These are phyloP conservation scores for Rhinopomastus cyanomelas DNA, from an alignment of 2,113 vertebrate species.

Conservation along the genomic window DNA sequence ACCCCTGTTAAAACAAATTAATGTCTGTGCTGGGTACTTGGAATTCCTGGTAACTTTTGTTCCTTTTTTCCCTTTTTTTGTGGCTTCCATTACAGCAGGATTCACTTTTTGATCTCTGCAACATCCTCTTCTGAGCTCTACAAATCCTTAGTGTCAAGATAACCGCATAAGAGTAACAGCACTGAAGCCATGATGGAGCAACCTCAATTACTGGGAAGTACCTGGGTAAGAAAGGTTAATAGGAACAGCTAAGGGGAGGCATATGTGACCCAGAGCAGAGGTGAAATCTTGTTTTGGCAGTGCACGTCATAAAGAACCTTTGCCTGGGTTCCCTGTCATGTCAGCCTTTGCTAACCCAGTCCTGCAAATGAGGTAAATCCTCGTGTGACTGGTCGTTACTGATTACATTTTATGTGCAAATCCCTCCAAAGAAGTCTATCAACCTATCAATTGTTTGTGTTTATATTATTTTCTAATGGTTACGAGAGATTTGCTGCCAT, in stretches of 20 bases:
- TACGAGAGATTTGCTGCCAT: not conserved
- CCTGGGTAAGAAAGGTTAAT: not conserved
- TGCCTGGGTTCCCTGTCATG: not conserved
- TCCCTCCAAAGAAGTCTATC: not conserved
- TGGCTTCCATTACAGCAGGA: not conserved
- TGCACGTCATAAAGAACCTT: not conserved
- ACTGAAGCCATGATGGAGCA: not conserved
- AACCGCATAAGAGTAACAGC: not conserved
- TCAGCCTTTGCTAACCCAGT: not conserved
- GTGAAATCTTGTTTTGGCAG: not conserved
- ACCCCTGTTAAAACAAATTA: conserved; percentile 23
- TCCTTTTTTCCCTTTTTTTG: not conserved
- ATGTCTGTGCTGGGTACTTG: not conserved
- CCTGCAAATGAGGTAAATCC: not conserved
- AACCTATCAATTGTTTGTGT: not conserved
- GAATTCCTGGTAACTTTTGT: conserved; percentile 18
- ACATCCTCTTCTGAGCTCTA: not conserved
- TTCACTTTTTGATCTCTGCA: not conserved
- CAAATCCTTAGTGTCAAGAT: not conserved
- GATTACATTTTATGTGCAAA: not conserved
- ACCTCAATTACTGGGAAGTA: not conserved
- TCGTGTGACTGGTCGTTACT: not conserved
- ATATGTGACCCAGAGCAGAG: not conserved
- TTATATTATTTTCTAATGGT: not conserved
- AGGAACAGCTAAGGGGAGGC: not conserved